A percentile compares a stretch with the other conserved stretches of the same genome.
These are phyloP conservation scores for Xerus inauris DNA, from an alignment of 2,113 vertebrate genomes.

Conservation along the genomic window DNA sequence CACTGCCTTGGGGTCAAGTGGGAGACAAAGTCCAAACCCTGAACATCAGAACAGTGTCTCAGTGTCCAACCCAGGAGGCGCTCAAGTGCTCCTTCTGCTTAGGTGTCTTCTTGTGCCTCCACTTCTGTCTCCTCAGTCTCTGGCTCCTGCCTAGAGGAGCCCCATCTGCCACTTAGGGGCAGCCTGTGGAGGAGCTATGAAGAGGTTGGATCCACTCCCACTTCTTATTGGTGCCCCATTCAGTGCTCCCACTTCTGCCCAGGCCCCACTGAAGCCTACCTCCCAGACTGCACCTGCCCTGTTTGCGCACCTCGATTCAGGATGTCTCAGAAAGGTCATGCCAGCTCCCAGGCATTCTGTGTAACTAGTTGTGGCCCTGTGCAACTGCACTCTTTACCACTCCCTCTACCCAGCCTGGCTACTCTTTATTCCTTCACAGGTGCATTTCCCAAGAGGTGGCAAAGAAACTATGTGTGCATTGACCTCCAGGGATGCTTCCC, in stretches of 20 bases:
- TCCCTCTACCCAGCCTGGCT: neutral
- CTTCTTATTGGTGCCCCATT: neutral
- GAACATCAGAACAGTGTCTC: neutral
- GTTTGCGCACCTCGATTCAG: rapidly evolving
- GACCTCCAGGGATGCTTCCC: neutral
- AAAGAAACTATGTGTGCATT: neutral
- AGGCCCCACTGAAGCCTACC: neutral
- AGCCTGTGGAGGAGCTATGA: neutral
- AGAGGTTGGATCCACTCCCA: neutral
- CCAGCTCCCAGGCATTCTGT: neutral
- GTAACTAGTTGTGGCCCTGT: neutral
- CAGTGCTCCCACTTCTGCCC: too few species aligned
- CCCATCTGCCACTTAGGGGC: neutral
- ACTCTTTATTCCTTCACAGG: neutral
- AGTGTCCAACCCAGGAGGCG: neutral
- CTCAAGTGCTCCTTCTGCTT: neutral
- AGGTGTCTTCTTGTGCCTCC: neutral
- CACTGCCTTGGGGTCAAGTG: neutral
- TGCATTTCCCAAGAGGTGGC: neutral
- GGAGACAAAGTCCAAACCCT: neutral
- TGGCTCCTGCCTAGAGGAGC: neutral
- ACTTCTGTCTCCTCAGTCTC: too few species aligned
- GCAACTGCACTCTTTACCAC: neutral
- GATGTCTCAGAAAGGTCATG: neutral
- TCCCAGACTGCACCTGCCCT: neutral